Base-by-base conservation (phyloP, 2,797 vertebrate species). In the Hirundo rustica region DNA sequence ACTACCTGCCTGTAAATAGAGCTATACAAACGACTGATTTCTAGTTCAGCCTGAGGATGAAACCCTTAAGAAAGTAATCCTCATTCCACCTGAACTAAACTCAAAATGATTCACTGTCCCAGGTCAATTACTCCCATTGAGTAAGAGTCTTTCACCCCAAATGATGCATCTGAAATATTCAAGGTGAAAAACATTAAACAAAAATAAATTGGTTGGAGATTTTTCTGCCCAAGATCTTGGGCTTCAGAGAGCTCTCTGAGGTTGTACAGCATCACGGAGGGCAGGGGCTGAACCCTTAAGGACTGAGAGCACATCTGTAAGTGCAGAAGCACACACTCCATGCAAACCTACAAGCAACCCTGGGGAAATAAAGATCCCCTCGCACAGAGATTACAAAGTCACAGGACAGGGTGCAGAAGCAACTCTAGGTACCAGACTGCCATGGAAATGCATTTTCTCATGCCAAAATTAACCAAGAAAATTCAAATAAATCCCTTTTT, bases 401-500 rank as follows among this genome's bases (percentile, higher is more conserved):
- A 60, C 16, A 38, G 64, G 45, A 61, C 47, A 82, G 22, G 54
- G 16, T 0, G 0, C 47, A 70, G 62, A 62, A 93, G 64, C 3
- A 2, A 78, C 40, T 76, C 22, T 12, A 75, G 48, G 23, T 55
- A 72, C 85, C 60, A 58, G 78, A 79, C 58, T 64, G 64, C 88
- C 88, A 92, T 30, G 71, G 44, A 95, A 95, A 95, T 86, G 66
- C 32, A 22, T 88, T 93, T 95, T 88, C 70, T 91, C 92, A 67
- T 5, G 3, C 58, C 73, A 79, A 90, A 94, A 86, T 60, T 78
- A 94, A 95, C 83, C 88, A 96, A 84, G 92, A 64, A 94, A 95
- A 96, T 92, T 82, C 58, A 92, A 84, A 92, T 92, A 94, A 96
- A 96, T 86, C 62, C 26, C 40, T 25, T 93, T 84, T 73, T 76